phyloP scores from a whole-genome alignment of 37 sponge, comb jelly and placozoan genomes.

The Eunapius fragilis region DNA sequence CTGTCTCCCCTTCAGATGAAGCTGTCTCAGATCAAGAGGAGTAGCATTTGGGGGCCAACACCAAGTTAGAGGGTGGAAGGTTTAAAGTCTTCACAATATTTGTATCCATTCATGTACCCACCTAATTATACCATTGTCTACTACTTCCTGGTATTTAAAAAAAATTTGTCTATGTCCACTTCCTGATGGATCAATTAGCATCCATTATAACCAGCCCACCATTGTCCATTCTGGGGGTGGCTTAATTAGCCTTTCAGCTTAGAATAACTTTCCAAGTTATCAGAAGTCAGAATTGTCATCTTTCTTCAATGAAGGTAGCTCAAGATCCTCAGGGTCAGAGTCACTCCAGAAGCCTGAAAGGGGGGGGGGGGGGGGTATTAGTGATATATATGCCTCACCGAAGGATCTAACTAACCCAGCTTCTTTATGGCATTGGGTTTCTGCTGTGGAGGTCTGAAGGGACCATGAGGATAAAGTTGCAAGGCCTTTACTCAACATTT shows the following conservation, averaged over 20 bases:
- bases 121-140: not conserved
- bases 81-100: not conserved
- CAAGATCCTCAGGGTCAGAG: not conserved
- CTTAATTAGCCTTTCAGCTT: not conserved
- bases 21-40: not conserved
- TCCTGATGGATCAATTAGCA: not conserved
- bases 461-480: not conserved
- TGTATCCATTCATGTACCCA: not conserved
- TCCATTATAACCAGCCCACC: not conserved
- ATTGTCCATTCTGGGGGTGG: not conserved
- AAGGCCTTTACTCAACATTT: not conserved
- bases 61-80: no score
- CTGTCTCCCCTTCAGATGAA: not conserved
- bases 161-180: not conserved
- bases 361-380: not conserved
- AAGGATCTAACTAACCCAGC: not conserved
- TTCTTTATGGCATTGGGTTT: not conserved
- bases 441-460: not conserved
- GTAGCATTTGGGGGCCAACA: not conserved
- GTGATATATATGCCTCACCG: not conserved
- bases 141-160: no score
- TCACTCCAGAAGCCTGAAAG: not conserved
- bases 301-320: not conserved
- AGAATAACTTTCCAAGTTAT: not conserved
- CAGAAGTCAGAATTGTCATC: not conserved